Evolutionary conservation across 2,888 invertebrate species (phyloP).

Genomic region (Sabellastarte sp.): DNA sequence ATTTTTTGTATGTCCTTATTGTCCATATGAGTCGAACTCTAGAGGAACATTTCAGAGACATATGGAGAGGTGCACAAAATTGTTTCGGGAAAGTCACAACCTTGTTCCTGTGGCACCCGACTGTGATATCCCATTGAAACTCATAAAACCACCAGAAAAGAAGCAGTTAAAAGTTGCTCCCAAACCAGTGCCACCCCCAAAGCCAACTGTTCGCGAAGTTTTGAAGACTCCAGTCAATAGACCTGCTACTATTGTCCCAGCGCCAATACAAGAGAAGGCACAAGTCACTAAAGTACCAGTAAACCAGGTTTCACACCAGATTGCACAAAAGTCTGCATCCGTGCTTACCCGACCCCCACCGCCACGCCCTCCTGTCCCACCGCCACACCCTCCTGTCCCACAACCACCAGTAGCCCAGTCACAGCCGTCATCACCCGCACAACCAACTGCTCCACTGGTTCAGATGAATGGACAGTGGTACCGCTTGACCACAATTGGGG

Average conservation of each 20-base stretch:
- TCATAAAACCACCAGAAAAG: not conserved
- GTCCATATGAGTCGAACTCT: slow-evolving; percentile 86
- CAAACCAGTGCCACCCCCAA: not conserved
- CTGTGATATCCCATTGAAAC: slow-evolving; percentile 25
- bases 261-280: too few species aligned
- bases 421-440: not conserved
- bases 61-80: slow-evolving; percentile 81
- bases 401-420: slow-evolving; percentile 1
- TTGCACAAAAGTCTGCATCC: too few species aligned
- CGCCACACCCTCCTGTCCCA: not conserved
- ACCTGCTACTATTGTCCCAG: not conserved
- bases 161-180: not conserved
- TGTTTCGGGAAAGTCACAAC: slow-evolving; percentile 84
- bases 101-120: slow-evolving; percentile 65
- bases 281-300: not conserved
- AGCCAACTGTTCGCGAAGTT: not conserved
- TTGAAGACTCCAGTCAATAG: not conserved
- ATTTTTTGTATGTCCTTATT: slow-evolving; percentile 67
- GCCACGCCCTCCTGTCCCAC: not conserved
- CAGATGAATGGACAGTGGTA: slow-evolving; percentile 13
- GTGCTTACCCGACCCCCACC: too few species aligned
- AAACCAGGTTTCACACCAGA: not conserved
- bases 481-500: slow-evolving; percentile 10
- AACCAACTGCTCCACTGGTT: slow-evolving; percentile 3
- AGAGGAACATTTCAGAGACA: slow-evolving; percentile 88